phyloP scores from a whole-genome alignment of 2,888 invertebrate genomes.

The Calameuta filiformis region DNA sequence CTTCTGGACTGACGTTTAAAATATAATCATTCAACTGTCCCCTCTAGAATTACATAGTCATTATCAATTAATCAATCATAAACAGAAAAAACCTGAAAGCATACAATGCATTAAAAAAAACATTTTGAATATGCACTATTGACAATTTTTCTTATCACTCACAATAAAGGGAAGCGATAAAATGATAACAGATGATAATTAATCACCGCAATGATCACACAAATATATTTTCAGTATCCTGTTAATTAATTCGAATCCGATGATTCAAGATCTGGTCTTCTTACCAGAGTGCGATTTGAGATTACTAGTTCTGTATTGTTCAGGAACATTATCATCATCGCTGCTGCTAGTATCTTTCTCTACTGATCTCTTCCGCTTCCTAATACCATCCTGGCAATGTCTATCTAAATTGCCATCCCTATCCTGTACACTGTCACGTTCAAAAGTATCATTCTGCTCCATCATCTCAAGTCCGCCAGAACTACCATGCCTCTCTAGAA shows the following conservation, averaged over 20 bases:
- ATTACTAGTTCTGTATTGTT: constrained; percentile 39
- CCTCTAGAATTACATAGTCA: background rate
- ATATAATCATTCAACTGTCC: background rate
- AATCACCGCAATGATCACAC: background rate
- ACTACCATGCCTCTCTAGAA: background rate
- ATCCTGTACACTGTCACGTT: background rate
- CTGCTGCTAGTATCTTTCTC: constrained; percentile 19
- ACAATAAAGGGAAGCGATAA: background rate
- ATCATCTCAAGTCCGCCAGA: background rate
- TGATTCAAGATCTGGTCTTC: constrained; percentile 11
- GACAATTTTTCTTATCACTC: background rate
- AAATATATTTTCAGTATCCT: background rate
- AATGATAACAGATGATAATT: background rate
- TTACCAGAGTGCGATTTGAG: constrained; percentile 23
- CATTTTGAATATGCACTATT: background rate
- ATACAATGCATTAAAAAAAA: background rate
- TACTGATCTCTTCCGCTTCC: constrained; percentile 15
- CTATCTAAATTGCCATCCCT: background rate
- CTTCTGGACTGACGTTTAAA: background rate
- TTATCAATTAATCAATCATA: background rate
- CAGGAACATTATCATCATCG: constrained; percentile 37
- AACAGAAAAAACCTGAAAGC: background rate
- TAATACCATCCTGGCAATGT: background rate
- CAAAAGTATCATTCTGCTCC: background rate
- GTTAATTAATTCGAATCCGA: background rate